These are phyloP conservation scores for Mythimna vitellina DNA, from an alignment of 2,888 invertebrate genomes.

Conservation along the genomic window DNA sequence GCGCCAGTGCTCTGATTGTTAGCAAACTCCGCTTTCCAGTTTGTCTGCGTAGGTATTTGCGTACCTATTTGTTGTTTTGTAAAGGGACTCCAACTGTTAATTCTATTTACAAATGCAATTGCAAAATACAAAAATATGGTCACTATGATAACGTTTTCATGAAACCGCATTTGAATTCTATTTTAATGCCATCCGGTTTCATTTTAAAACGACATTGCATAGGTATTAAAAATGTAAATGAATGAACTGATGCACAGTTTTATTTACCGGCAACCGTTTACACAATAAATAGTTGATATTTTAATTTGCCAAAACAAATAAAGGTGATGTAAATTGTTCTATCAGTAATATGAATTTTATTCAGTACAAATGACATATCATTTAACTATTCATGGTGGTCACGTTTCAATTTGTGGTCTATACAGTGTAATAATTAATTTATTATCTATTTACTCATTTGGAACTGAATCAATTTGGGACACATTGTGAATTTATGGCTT, in stretches of 20 bases:
- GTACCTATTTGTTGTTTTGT: conserved; percentile 49
- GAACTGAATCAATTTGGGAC: conserved; percentile 53
- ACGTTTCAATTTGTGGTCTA: conserved; percentile 76
- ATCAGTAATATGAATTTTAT: conserved; percentile 68
- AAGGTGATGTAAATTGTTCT: conserved; percentile 47
- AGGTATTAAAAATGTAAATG: conserved; percentile 57
- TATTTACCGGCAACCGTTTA: conserved; percentile 51
- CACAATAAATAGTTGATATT: conserved; percentile 54
- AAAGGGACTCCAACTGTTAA: conserved; percentile 33
- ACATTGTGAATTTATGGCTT: conserved; percentile 32
- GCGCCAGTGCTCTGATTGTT: conserved; percentile 77
- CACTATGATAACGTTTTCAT: conserved; percentile 5
- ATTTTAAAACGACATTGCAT: conserved; percentile 34
- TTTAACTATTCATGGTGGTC: conserved; percentile 74
- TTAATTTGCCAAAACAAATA: conserved; percentile 64
- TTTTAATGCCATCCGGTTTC: conserved; percentile 25
- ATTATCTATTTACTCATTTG: conserved; percentile 69
- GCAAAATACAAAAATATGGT: conserved; percentile 7
- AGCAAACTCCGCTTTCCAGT: conserved; percentile 70
- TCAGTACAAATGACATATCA: conserved; percentile 74
- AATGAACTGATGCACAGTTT: conserved; percentile 41
- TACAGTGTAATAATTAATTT: conserved; percentile 73
- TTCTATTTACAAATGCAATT: conserved; percentile 17
- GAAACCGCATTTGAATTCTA: conserved; percentile 36
- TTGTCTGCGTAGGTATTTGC: conserved; percentile 45